These are phyloP conservation scores for Astreopora myriophthalma DNA, from an alignment of 64 coral and sea anemone species.

Conservation along the genomic window DNA sequence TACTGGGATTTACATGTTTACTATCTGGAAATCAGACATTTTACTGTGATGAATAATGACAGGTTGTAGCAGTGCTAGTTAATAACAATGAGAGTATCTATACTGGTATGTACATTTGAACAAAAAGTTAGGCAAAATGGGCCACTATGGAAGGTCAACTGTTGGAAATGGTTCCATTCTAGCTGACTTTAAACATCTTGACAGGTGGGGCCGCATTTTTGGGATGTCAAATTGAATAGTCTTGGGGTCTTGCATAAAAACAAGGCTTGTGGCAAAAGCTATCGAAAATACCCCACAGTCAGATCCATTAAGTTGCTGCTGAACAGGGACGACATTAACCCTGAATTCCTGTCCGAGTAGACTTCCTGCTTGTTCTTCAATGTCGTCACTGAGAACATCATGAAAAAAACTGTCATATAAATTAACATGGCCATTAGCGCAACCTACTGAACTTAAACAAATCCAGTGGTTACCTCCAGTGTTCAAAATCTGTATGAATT, in stretches of 20 bases:
- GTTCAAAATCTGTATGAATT: constrained; percentile 44
- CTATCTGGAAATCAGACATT: no score
- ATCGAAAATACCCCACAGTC: constrained; percentile 80
- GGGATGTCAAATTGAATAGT: constrained; percentile 56
- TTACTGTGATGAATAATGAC: no score
- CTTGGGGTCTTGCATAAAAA: no score
- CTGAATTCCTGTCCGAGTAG: background rate
- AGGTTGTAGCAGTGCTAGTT: no score
- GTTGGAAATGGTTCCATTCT: background rate
- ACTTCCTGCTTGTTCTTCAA: constrained; percentile 17
- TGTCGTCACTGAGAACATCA: constrained; percentile 3
- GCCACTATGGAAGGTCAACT: no score
- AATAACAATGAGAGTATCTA: no score
- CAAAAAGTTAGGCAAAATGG: no score
- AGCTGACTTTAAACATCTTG: background rate
- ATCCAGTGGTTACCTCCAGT: constrained; percentile 54
- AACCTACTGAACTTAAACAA: constrained; percentile 35
- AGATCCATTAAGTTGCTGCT: no score
- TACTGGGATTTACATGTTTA: no score
- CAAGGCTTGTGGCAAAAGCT: constrained; percentile 58
- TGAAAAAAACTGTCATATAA: constrained; percentile 60
- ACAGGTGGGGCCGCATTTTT: constrained; percentile 38
- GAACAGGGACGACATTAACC: constrained; percentile 7
- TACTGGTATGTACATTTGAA: no score
- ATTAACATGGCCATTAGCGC: constrained; percentile 34